Evolutionary conservation across 2,888 invertebrate genomes (phyloP).

Genomic region (Atrina japonica): DNA sequence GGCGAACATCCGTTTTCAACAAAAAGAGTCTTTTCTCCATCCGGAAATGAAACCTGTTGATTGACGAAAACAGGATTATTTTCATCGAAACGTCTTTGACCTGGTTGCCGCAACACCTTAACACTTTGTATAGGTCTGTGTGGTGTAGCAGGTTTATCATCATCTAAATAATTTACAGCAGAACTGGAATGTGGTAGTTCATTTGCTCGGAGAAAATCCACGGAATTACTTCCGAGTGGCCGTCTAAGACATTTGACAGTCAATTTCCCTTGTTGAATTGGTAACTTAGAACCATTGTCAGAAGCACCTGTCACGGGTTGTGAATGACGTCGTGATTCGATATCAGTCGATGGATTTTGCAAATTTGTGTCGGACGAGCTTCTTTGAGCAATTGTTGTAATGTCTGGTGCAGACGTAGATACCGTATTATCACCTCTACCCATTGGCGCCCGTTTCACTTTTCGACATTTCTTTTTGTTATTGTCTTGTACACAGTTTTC

Average conservation of each 20-base stretch:
- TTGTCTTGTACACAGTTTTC: conserved; percentile 44
- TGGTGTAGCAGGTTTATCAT: conserved; percentile 5
- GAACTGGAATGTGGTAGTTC: conserved; percentile 34
- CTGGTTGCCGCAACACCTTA: conserved; percentile 2
- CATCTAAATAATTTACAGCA: conserved; percentile 13
- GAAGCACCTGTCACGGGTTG: no score
- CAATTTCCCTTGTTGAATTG: conserved; percentile 24
- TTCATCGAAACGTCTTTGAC: background rate
- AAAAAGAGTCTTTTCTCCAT: background rate
- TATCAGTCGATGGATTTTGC: no score
- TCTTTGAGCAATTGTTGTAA: no score
- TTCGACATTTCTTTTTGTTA: conserved; percentile 29
- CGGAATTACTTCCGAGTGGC: conserved; percentile 50
- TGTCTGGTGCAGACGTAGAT: no score
- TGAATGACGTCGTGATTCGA: no score
- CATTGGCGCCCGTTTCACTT: conserved; percentile 22
- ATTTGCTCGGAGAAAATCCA: conserved; percentile 21
- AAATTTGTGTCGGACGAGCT: no score
- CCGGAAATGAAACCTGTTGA: conserved; percentile 13
- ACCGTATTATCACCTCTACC: conserved; percentile 13
- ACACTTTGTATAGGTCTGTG: background rate
- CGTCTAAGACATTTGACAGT: conserved; percentile 55
- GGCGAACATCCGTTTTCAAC: conserved; percentile 35
- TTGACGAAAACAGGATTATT: conserved; percentile 18
- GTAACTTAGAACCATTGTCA: background rate